Evolutionary conservation across 2,797 vertebrate genomes (phyloP), one percentile per base, ranked within the genome.

Genomic region (Pelochelys cantorii): DNA sequence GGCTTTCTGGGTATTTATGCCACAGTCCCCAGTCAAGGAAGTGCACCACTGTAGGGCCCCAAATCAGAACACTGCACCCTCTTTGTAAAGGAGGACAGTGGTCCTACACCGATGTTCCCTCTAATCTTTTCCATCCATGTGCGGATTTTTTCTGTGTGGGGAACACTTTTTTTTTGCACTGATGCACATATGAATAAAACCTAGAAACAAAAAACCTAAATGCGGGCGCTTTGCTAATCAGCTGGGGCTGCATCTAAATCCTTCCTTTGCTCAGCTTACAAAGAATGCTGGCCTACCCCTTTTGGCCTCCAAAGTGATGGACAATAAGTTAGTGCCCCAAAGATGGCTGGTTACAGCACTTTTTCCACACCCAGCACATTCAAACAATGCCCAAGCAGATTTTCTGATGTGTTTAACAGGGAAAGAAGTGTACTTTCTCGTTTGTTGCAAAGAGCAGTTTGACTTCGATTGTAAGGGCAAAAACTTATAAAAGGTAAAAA

Each of bases 361-460:
- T 86, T 79, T 57, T 87, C 75, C 29, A 80, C 92, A n/a, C 14
- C 53, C 25, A 42, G 71, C 8, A 71, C 65, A 29, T 8, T 27
- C 18, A 42, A 86, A 56, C 52, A 84, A 92, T 75, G 25, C 81
- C 59, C 7, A 8, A n/a, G 89, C 20, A 23, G 7, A 54, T 42
- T 5, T 29, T 85, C 37, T 10, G 12, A 42, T 14, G 23, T 0
- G 0, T 37, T 23, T 80, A 83, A 17, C 42, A 83, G 52, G 84
- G 80, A 89, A 0, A 0, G 37, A 83, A 87, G 5, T 37, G 34
- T 71, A 71, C 34, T 71, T 71, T 37, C 34, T 23, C 22, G 34
- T 37, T 34, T 71, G n/a, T 20, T 88, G 87, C 2, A 60, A 84
- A 83, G 0, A 1, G 29, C 54, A 83, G 5, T 15, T 27, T 20